Conservation (phyloP, 2,797 vertebrate species). For the Periparus ater region DNA sequence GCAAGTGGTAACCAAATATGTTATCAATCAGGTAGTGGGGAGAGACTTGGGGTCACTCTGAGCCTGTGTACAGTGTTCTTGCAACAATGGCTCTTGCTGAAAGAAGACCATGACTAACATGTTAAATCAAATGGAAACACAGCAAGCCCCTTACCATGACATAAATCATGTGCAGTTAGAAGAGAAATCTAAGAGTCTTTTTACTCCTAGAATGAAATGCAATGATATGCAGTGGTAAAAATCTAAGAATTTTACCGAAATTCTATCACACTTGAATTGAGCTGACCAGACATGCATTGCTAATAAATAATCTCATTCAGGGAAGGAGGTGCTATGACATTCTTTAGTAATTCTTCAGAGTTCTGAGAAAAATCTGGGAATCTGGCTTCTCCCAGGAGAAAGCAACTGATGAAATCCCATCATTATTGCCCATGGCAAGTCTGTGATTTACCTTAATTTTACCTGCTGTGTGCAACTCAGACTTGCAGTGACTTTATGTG, state of each 20-base stretch:
- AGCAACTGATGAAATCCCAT: neutral
- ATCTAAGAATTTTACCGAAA: neutral
- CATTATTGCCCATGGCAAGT: neutral
- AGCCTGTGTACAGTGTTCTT: neutral
- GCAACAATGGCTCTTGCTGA: neutral
- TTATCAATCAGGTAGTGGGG: neutral
- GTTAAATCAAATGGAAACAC: constrained; percentile 20
- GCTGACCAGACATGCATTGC: neutral
- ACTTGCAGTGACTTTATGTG: neutral
- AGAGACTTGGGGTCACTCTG: neutral
- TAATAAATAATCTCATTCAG: neutral
- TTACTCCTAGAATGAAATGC: neutral
- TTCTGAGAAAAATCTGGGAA: neutral
- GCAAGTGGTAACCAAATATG: neutral
- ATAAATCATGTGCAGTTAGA: neutral
- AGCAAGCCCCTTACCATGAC: neutral
- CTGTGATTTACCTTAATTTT: neutral
- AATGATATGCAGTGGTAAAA: neutral
- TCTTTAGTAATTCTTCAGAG: neutral
- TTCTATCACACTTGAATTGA: neutral
- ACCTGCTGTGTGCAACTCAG: neutral
- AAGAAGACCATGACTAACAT: neutral
- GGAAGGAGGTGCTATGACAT: neutral
- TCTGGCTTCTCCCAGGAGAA: neutral
- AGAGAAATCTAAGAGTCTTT: neutral